Conservation (phyloP, 2,113 vertebrate genomes). For the Gracilinanus agilis region DNA sequence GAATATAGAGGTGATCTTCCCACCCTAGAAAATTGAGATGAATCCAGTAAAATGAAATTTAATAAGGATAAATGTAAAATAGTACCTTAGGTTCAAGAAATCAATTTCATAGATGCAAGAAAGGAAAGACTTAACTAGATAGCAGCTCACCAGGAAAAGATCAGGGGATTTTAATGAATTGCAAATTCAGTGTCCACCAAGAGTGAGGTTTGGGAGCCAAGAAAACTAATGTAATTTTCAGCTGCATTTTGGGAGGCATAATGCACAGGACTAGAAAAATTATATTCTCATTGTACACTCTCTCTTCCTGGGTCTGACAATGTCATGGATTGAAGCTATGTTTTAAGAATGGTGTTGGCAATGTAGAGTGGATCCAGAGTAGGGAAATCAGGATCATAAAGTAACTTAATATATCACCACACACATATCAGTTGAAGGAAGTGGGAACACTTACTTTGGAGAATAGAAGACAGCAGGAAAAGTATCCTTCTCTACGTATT, state of each 20-base stretch:
- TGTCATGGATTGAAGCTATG: background rate
- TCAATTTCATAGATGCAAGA: background rate
- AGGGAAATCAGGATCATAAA: background rate
- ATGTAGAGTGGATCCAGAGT: background rate
- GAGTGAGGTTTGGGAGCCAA: background rate
- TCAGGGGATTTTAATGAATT: background rate
- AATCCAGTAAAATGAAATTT: background rate
- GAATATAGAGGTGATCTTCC: background rate
- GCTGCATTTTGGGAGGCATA: background rate
- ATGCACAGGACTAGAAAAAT: background rate
- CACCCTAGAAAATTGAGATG: background rate
- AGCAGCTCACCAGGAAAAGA: background rate
- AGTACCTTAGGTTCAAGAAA: background rate
- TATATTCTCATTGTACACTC: background rate
- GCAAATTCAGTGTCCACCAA: background rate
- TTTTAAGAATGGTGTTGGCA: background rate
- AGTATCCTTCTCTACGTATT: background rate
- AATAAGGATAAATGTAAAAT: background rate
- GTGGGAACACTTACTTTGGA: background rate
- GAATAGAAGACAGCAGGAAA: background rate
- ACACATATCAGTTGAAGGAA: background rate
- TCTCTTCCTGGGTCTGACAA: background rate
- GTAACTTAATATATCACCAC: background rate
- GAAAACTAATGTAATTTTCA: background rate
- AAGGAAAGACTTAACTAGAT: background rate